Evolutionary conservation across 2,888 invertebrate species (phyloP).

Genomic region (Ellobium chinense): DNA sequence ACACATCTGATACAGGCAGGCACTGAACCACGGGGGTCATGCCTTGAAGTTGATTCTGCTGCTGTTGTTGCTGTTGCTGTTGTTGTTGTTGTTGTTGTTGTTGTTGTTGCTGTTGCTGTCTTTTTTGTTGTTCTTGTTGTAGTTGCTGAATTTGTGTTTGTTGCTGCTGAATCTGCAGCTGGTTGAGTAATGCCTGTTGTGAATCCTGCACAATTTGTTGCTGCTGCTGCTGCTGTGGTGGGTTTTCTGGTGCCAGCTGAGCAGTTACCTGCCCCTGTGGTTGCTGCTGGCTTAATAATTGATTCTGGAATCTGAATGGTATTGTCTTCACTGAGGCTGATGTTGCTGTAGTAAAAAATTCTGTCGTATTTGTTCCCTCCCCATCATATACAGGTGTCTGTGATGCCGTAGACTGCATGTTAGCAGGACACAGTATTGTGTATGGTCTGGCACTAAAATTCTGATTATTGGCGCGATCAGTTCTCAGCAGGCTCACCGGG

Average conservation of each 20-base stretch:
- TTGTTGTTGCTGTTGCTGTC: constrained; percentile 28
- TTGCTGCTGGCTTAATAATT: constrained; percentile 17
- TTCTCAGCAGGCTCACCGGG: constrained; percentile 17
- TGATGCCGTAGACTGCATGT: constrained; percentile 1
- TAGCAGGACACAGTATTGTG: background rate
- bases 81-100: constrained; percentile 5
- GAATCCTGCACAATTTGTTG: background rate
- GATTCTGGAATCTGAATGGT: constrained; percentile 23
- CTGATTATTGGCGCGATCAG: background rate
- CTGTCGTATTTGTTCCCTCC: background rate
- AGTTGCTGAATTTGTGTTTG: constrained; percentile 7
- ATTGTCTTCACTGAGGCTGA: constrained; percentile 10
- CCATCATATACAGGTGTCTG: constrained; percentile 9
- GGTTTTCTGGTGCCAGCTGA: constrained; percentile 37
- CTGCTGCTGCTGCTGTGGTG: constrained; percentile 27
- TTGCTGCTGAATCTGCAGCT: constrained; percentile 14
- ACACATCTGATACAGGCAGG: background rate
- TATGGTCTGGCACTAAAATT: background rate
- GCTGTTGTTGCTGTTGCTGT: constrained; percentile 5
- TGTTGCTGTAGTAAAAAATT: background rate
- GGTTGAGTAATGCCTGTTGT: constrained; percentile 22
- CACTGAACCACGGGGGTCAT: background rate
- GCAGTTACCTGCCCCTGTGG: constrained; percentile 36
- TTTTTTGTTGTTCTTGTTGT: constrained; percentile 14
- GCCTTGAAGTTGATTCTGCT: background rate